Conservation (phyloP, 1,140 invertebrate genomes). For the Halesus radiatus region DNA sequence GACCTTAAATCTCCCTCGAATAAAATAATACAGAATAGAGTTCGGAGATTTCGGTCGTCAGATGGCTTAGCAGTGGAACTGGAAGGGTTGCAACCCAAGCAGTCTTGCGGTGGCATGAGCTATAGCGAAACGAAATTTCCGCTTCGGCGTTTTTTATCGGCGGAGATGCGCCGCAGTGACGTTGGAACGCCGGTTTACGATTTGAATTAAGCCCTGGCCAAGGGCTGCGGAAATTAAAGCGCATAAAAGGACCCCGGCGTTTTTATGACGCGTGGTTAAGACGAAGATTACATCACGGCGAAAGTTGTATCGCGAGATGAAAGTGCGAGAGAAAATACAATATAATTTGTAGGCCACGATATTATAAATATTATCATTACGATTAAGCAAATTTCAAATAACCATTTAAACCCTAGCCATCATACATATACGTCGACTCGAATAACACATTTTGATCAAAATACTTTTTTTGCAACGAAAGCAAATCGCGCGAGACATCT, state of each 20-base stretch:
- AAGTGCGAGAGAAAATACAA: too few species aligned
- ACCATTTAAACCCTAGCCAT: too few species aligned
- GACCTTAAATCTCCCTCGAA: too few species aligned
- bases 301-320: too few species aligned
- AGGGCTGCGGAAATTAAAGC: conserved; percentile 55
- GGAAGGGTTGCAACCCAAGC: conserved; percentile 40
- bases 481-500: too few species aligned
- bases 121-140: conserved; percentile 56
- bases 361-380: too few species aligned
- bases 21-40: neutral
- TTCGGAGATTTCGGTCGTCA: conserved; percentile 3
- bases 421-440: too few species aligned
- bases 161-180: conserved; percentile 40
- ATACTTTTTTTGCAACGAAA: too few species aligned
- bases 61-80: neutral
- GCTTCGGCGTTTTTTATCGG: conserved; percentile 56
- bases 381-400: too few species aligned
- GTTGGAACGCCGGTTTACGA: conserved; percentile 41
- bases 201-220: conserved; percentile 43
- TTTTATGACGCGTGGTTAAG: conserved; percentile 42
- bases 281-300: too few species aligned
- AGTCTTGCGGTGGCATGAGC: conserved; percentile 45
- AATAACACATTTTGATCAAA: too few species aligned
- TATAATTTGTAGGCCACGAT: too few species aligned
- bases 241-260: conserved; percentile 42